Evolutionary conservation across 2,888 invertebrate genomes (phyloP).

Genomic region (Pristionchus maxplancki): DNA sequence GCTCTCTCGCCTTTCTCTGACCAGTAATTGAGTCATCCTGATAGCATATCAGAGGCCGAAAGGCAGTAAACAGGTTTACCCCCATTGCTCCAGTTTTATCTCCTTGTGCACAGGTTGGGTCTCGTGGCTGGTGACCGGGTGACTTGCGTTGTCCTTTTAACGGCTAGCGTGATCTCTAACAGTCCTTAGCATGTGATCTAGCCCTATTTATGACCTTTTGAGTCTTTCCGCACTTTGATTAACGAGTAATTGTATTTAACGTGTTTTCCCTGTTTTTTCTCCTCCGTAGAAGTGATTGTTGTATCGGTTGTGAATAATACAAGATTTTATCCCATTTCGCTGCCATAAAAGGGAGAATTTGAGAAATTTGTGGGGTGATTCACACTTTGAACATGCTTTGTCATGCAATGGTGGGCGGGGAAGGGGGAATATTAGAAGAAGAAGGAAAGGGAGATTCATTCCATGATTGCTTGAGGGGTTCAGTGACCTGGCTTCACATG

Average conservation of each 20-base stretch:
- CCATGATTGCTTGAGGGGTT: background rate
- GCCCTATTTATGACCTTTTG: background rate
- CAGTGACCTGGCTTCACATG: no score
- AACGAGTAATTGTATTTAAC: background rate
- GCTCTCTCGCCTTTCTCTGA: background rate
- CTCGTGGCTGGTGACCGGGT: background rate
- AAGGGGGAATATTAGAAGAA: background rate
- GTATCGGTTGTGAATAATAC: background rate
- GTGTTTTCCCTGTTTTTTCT: background rate
- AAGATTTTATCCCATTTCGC: constrained; percentile 2
- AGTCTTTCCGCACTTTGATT: no score
- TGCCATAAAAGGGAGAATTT: background rate
- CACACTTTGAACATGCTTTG: background rate
- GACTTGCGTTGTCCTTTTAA: background rate
- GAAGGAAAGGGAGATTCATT: background rate
- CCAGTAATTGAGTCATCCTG: background rate
- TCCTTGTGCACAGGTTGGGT: background rate
- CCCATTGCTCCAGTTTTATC: background rate
- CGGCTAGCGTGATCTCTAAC: background rate
- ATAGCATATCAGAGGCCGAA: background rate
- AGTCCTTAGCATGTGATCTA: background rate
- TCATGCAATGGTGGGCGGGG: background rate
- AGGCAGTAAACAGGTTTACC: background rate
- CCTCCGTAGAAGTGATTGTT: background rate
- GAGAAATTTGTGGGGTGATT: background rate